Conservation (phyloP, 2,113 vertebrate genomes). For the Epinephelus fuscoguttatus region DNA sequence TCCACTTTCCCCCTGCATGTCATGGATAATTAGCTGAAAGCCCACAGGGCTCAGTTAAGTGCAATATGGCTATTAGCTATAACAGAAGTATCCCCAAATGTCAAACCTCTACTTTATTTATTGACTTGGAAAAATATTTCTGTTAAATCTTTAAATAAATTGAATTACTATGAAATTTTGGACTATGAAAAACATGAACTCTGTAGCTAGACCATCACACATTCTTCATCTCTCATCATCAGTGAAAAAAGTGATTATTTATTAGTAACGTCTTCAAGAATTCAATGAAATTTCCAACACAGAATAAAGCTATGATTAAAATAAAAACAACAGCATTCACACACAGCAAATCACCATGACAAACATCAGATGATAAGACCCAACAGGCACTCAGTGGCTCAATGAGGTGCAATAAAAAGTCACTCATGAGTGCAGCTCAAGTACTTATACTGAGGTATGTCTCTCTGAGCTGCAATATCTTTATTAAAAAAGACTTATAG, state of each 20-base stretch:
- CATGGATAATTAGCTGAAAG: slow-evolving; percentile 21
- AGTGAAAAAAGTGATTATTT: background rate
- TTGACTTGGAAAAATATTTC: background rate
- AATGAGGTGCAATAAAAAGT: slow-evolving; percentile 31
- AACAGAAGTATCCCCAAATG: background rate
- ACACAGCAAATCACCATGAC: slow-evolving; percentile 23
- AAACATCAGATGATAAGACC: slow-evolving; percentile 33
- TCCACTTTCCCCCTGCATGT: background rate
- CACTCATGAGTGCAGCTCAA: slow-evolving; percentile 34
- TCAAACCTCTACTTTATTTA: background rate
- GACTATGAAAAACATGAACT: background rate
- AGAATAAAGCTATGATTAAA: background rate
- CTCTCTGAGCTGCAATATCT: slow-evolving; percentile 41
- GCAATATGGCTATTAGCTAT: background rate
- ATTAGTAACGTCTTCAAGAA: background rate
- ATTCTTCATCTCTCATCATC: background rate
- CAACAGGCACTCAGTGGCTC: slow-evolving; percentile 14
- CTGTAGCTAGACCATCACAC: background rate
- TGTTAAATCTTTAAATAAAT: background rate
- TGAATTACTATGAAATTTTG: background rate
- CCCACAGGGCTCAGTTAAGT: background rate
- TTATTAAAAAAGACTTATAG: slow-evolving; percentile 35
- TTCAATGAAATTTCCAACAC: background rate
- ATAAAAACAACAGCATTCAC: background rate
- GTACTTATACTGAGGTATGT: slow-evolving; percentile 26